Percentiles rank a stretch among this genome's conserved stretches.
Conservation (phyloP, 2,797 vertebrate species). For the Euthynnus affinis region DNA sequence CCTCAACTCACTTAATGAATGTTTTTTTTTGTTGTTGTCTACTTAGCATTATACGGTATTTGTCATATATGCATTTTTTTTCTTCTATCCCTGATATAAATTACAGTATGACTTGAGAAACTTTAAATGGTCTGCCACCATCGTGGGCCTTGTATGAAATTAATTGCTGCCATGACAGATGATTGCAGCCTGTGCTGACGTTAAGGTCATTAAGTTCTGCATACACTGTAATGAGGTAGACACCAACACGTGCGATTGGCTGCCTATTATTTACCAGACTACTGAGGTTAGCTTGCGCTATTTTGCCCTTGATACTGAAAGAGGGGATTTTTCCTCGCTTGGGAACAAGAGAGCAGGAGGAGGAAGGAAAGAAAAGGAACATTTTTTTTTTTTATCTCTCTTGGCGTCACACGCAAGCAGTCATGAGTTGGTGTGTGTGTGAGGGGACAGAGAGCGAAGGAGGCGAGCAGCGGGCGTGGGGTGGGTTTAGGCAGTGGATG, state of each 20-base stretch:
- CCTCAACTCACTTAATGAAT: conserved; percentile 77
- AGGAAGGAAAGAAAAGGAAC: conserved; percentile 58
- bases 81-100: conserved; percentile 63
- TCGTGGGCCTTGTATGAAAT: conserved; percentile 77
- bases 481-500: conserved; percentile 69
- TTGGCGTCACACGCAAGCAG: conserved; percentile 17
- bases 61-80: conserved; percentile 70
- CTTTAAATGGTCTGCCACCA: conserved; percentile 81
- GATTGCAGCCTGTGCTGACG: conserved; percentile 78
- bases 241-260: conserved; percentile 83
- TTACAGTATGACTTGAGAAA: conserved; percentile 78
- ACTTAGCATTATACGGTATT: conserved; percentile 72
- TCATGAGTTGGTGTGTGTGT: conserved; percentile 12
- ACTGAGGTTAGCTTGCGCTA: conserved; percentile 78
- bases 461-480: conserved; percentile 16
- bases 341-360: conserved; percentile 62
- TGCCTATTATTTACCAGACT: conserved; percentile 89
- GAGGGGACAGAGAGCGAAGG: conserved; percentile 15
- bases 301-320: conserved; percentile 76
- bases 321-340: conserved; percentile 59
- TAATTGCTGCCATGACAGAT: conserved; percentile 86
- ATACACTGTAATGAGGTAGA: conserved; percentile 86
- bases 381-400: conserved; percentile 34
- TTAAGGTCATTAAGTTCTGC: conserved; percentile 88
- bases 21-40: conserved; percentile 75